Conservation (phyloP, 1,140 invertebrate species). For the Plutomurus gul region DNA sequence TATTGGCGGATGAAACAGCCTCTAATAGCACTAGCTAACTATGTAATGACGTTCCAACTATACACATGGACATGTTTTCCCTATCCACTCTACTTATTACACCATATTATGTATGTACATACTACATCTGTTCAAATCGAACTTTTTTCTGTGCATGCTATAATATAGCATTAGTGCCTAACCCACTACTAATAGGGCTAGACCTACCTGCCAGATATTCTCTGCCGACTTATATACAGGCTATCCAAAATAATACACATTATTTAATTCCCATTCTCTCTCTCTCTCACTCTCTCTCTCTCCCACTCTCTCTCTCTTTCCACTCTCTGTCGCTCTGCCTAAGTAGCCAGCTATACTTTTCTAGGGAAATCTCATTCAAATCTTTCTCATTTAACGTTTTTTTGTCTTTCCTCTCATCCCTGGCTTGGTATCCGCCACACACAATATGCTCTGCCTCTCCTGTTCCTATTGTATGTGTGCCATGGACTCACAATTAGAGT, state of each 20-base stretch:
- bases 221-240: too few species aligned
- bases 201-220: too few species aligned
- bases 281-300: neutral
- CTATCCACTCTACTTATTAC: neutral
- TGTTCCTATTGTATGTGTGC: too few species aligned
- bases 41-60: neutral
- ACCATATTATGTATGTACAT: neutral
- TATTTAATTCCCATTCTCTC: neutral
- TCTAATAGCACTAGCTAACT: constrained; percentile 10
- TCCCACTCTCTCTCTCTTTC: neutral
- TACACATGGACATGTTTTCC: neutral
- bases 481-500: too few species aligned
- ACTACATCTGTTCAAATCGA: neutral
- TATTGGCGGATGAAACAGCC: constrained; percentile 16
- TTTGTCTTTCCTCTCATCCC: neutral
- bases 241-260: neutral
- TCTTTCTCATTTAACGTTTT: neutral
- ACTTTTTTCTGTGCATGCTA: too few species aligned
- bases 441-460: too few species aligned
- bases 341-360: neutral
- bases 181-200: too few species aligned
- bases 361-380: neutral
- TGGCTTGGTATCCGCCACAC: neutral
- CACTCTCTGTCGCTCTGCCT: neutral
- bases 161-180: too few species aligned